These are phyloP conservation scores for Colletes gigas DNA, from an alignment of 1,140 invertebrate genomes.

Conservation along the genomic window DNA sequence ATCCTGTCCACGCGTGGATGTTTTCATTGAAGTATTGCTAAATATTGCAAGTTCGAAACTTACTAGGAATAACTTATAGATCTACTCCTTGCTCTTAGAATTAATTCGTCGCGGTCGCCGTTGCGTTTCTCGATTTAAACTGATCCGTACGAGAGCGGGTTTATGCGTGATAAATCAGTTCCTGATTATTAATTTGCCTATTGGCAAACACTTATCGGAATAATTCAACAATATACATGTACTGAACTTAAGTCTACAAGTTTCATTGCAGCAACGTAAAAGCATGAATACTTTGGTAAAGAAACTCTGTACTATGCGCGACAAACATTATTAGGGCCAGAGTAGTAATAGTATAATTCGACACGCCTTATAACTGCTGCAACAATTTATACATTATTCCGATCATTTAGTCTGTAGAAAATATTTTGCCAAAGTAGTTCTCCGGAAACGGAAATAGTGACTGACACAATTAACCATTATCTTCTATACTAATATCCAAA, in stretches of 20 bases:
- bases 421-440: background rate
- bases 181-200: background rate
- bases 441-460: conserved; percentile 23
- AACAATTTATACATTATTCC: conserved; percentile 29
- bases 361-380: conserved; percentile 13
- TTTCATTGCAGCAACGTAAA: conserved; percentile 32
- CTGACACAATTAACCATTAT: conserved; percentile 11
- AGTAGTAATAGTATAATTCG: conserved; percentile 24
- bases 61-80: conserved; percentile 27
- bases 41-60: conserved; percentile 19
- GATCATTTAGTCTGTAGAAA: conserved; percentile 8
- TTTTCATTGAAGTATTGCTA: conserved; percentile 13
- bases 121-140: background rate
- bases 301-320: conserved; percentile 40
- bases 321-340: conserved; percentile 32
- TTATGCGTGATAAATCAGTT: background rate
- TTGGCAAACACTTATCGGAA: background rate
- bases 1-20: conserved; percentile 24
- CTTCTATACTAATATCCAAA: conserved; percentile 23
- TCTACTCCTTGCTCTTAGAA: background rate
- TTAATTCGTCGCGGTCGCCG: background rate
- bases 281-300: conserved; percentile 50
- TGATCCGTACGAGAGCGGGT: background rate
- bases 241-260: conserved; percentile 32
- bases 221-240: conserved; percentile 14